Base-by-base conservation (phyloP, 1,140 invertebrate species). In the Triops longicaudatus region DNA sequence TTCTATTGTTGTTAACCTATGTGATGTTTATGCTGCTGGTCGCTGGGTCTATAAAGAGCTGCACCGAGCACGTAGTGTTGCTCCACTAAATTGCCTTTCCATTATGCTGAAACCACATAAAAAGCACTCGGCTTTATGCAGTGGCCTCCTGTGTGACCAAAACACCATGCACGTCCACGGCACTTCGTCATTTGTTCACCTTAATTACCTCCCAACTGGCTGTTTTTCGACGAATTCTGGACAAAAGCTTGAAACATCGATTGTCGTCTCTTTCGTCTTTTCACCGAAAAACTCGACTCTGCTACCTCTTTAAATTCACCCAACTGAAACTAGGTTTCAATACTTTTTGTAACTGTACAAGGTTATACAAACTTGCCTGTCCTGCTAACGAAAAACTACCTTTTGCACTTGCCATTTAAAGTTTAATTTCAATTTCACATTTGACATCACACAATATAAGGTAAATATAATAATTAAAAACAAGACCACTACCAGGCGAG, bases 11-110 rank as follows among this genome's bases (percentile, higher is more conserved):
- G 50, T 63, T 63, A 63, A 22, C n/a, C 17, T 63, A 63, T 63
- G 22, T 63, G n/a, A 9, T 63, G 50, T 63, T 63, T 63, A 63
- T 63, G 50, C 50, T 63, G 50, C 50, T 63, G 50, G 50, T 63
- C 22, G 50, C 10, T 63, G 17, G 50, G 50, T 63, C 50, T 63
- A 63, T 63, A 63, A 63, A 63, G 50, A 63, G 50, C 50, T 63
- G 50, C n/a, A 17, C 17, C n/a, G 50, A 63, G 50, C 50, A 63
- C 17, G 50, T 63, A 14, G 50, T n/a, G 50, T 63, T 63, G 50
- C 50, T 63, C 50, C 50, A 63, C 50, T 63, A 63, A 63, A 63
- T 63, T 63, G 50, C 50, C 50, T 63, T 63, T 63, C 50, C 50
- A 63, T 63, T 63, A 63, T 63, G n/a, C 50, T 63, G 50, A 63